Conservation (phyloP, 2,113 vertebrate genomes). For the Gallinago paraguaiae region DNA sequence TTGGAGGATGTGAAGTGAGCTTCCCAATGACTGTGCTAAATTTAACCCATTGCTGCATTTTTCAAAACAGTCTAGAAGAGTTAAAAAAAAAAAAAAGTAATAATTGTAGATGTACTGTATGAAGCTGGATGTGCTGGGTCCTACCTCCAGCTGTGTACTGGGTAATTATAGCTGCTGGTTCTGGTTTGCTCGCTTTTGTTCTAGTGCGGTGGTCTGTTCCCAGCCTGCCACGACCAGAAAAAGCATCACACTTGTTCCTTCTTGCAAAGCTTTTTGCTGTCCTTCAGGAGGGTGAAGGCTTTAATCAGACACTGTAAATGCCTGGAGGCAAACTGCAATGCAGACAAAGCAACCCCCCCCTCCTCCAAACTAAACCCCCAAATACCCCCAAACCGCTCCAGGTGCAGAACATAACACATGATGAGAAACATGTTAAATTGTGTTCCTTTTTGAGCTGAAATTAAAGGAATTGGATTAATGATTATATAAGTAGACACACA, state of each 20-base stretch:
- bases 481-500: not conserved
- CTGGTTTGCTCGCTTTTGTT: constrained; percentile 16
- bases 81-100: not conserved
- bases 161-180: constrained; percentile 14
- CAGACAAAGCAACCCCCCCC: not conserved
- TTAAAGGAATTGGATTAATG: constrained; percentile 51
- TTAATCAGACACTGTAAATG: not conserved
- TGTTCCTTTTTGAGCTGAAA: constrained; percentile 19
- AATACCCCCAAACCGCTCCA: constrained; percentile 14
- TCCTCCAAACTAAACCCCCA: not conserved
- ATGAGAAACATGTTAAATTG: not conserved
- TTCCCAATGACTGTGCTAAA: not conserved
- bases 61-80: not conserved
- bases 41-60: not conserved
- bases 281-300: constrained; percentile 1
- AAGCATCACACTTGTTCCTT: constrained; percentile 35
- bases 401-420: not conserved
- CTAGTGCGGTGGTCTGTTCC: constrained; percentile 35
- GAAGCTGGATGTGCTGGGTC: not conserved
- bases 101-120: rapidly evolving
- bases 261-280: constrained; percentile 40
- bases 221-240: not conserved
- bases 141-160: not conserved
- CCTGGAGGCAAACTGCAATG: not conserved
- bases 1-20: not conserved